A percentile compares a stretch with the other conserved stretches of the same genome.
These are phyloP conservation scores for Chionoecetes opilio DNA, from an alignment of 1,140 invertebrate genomes.

Conservation along the genomic window DNA sequence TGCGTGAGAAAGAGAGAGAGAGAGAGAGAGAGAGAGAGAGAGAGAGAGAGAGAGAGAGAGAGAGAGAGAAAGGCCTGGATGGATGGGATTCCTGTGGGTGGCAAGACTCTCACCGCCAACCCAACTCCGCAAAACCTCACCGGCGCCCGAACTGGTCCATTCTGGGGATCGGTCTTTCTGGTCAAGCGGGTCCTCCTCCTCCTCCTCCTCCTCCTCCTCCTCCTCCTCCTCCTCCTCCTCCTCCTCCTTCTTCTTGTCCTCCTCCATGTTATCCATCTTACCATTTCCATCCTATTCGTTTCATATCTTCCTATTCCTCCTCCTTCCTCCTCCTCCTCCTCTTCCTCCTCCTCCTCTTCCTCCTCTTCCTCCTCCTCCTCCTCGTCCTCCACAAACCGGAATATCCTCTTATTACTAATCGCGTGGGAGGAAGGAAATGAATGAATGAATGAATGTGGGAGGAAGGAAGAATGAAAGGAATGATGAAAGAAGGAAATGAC, in stretches of 20 bases:
- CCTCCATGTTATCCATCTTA: not conserved
- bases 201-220: constrained; percentile 23
- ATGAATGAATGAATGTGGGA: constrained; percentile 8
- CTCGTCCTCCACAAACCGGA: not conserved
- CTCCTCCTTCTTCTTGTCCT: not conserved
- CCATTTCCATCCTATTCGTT: not conserved
- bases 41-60: constrained; percentile 51
- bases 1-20: constrained; percentile 34
- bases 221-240: not conserved
- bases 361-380: not conserved
- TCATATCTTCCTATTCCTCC: not conserved
- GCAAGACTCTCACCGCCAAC: not conserved
- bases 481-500: not conserved
- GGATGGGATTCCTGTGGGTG: constrained; percentile 24
- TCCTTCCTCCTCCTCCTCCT: not conserved
- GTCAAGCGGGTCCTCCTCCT: not conserved
- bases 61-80: not conserved
- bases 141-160: not conserved
- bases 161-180: not conserved
- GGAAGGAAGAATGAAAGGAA: not conserved
- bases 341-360: not conserved
- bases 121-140: too few species aligned
- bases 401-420: not conserved
- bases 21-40: constrained; percentile 32
- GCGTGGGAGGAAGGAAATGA: not conserved